A percentile compares a stretch with the other conserved stretches of the same genome.
These are phyloP conservation scores for Natator depressus DNA, from an alignment of 2,113 vertebrate genomes.

Conservation along the genomic window DNA sequence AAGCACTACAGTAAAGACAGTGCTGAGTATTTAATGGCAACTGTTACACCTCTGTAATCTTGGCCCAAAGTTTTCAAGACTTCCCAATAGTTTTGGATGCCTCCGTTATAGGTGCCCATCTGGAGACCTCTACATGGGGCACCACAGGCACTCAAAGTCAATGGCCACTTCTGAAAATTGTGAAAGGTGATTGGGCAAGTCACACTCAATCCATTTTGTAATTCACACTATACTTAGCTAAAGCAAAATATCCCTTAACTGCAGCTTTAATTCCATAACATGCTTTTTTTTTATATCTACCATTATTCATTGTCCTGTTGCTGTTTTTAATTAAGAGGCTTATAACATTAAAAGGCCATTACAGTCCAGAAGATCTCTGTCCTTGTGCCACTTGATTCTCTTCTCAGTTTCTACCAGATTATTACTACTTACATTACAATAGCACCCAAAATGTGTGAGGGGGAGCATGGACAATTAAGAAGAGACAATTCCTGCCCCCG, in stretches of 20 bases:
- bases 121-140: neutral
- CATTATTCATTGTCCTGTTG: neutral
- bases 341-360: neutral
- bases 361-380: neutral
- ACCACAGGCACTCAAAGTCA: neutral
- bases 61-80: fast-evolving
- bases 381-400: neutral
- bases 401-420: neutral
- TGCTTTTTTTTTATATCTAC: neutral
- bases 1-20: fast-evolving
- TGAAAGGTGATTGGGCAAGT: neutral
- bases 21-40: fast-evolving
- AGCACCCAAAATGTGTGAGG: neutral
- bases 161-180: neutral
- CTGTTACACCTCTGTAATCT: fast-evolving
- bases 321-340: slow-evolving; percentile 7
- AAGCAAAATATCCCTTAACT: neutral
- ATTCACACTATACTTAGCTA: neutral
- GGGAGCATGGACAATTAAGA: neutral
- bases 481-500: neutral
- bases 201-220: neutral
- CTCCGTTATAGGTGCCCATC: neutral
- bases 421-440: neutral
- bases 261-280: neutral
- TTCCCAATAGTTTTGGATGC: neutral